These are phyloP conservation scores for Cephus nigrinus DNA, from an alignment of 2,888 invertebrate genomes.

Conservation along the genomic window DNA sequence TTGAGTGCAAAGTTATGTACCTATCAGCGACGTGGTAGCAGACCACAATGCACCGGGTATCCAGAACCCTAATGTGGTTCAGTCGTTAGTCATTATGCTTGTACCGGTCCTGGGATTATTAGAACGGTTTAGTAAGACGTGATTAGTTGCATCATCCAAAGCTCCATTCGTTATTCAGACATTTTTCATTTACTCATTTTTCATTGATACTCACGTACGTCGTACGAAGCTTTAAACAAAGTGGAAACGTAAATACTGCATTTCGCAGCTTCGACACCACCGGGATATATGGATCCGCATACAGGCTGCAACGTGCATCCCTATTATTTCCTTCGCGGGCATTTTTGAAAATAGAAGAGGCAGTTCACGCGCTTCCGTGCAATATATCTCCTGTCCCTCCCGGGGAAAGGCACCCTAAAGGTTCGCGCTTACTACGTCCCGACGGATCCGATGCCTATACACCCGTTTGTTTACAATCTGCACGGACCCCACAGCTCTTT, in stretches of 20 bases:
- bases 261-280: background rate
- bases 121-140: slow-evolving; percentile 38
- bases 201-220: background rate
- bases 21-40: slow-evolving; percentile 33
- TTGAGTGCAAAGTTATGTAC: slow-evolving; percentile 52
- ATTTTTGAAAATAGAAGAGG: background rate
- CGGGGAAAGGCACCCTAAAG: background rate
- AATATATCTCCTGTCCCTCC: background rate
- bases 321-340: background rate
- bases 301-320: background rate
- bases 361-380: background rate
- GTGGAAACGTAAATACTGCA: background rate
- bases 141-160: slow-evolving; percentile 31
- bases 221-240: background rate
- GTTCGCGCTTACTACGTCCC: background rate
- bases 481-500: background rate
- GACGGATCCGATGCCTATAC: background rate
- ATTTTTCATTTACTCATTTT: background rate
- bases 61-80: slow-evolving; percentile 33
- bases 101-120: slow-evolving; percentile 28
- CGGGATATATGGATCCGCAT: background rate
- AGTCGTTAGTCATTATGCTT: slow-evolving; percentile 44
- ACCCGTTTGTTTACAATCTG: background rate
- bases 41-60: slow-evolving; percentile 33
- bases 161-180: background rate